Evolutionary conservation across 2,888 invertebrate genomes (phyloP), one percentile per base, ranked within the genome.

Genomic region (Tachina lurida): DNA sequence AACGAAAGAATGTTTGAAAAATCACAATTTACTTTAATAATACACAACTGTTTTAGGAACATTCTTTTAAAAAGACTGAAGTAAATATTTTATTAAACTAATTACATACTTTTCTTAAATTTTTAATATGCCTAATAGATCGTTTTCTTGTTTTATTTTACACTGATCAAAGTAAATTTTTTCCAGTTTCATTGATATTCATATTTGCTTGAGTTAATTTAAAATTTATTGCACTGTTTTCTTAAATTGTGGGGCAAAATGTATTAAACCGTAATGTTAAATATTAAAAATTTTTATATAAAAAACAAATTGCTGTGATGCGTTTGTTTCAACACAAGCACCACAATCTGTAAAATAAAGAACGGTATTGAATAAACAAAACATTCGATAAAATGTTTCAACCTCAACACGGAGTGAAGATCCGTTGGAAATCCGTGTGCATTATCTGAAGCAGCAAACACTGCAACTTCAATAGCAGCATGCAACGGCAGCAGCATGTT

Each of bases 311-410:
- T 31, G 4, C 0, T 49, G 60, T 65, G 67, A 45, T 62, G 67
- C 67, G 67, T 39, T 45, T 19, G 77, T 39, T 52, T 22, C 62
- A 10, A 17, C 39, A 39, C 45, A 67, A 15, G 65, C 54, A 76
- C 71, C 81, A 84, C 84, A 60, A 71, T 81, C 81, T 65, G 58
- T 67, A 67, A 73, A 84, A 77, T 84, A 73, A 73, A 73, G 77
- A 71, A 81, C 81, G 54, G 71, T 81, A 84, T 81, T 81, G 76
- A 84, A 41, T 65, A 77, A 62, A 62, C 47, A 73, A 62, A 54
- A 60, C 43, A 41, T 73, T 19, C 41, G 17, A 68, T 56, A 68
- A 73, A 77, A 58, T 70, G 62, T 65, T 67, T 68, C 75, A 83
- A 65, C 62, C 78, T 54, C 65, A 52, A 68, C 71, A 73, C n/a